Evolutionary conservation across 1,140 invertebrate species (phyloP).

Genomic region (Euglossa dilemma): DNA sequence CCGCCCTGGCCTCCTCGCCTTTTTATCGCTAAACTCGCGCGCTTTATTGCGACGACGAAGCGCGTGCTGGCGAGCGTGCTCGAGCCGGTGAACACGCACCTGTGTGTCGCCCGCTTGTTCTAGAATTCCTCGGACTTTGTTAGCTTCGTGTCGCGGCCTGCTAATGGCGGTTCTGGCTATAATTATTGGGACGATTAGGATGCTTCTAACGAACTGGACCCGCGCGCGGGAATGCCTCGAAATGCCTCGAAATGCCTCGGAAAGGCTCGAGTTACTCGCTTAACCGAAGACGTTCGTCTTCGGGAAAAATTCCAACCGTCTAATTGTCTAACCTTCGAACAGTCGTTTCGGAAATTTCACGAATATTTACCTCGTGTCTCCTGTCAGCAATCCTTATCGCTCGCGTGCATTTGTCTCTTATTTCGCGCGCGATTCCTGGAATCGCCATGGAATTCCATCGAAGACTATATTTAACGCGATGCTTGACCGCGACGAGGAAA

Average conservation of each 20-base stretch:
- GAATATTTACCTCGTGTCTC: neutral
- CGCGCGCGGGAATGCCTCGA: neutral
- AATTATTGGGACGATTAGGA: neutral
- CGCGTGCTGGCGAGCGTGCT: neutral
- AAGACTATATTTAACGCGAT: neutral
- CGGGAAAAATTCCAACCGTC: no score
- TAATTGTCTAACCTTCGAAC: no score
- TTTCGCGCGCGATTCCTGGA: no score
- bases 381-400: neutral
- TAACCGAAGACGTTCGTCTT: no score
- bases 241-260: neutral
- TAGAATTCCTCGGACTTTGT: neutral
- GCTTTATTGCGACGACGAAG: slow-evolving; percentile 59
- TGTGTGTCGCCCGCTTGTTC: neutral
- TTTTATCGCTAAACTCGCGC: slow-evolving; percentile 55
- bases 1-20: slow-evolving; percentile 45
- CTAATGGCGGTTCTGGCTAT: neutral
- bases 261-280: no score
- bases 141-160: neutral
- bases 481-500: no score
- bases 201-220: neutral
- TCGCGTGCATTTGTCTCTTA: neutral
- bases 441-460: no score
- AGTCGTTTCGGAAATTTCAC: no score
- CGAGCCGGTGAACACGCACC: slow-evolving; percentile 19